Base-by-base conservation (phyloP, 2,113 vertebrate species). In the Anhinga anhinga region DNA sequence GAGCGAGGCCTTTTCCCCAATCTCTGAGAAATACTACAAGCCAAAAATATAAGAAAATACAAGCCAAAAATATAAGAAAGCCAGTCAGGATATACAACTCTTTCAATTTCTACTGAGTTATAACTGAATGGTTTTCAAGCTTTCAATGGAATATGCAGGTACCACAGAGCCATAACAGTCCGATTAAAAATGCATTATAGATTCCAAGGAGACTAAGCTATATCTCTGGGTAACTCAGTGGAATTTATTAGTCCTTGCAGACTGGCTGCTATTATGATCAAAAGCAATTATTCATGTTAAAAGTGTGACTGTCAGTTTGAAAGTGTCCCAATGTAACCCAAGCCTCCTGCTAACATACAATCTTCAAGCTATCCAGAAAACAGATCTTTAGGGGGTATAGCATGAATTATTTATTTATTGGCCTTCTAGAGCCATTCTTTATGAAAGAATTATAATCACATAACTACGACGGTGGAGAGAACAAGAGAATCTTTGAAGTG, bases 221-320 rank as follows among this genome's bases (percentile, higher is more conserved):
- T 84, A 42, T 63, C 88, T 93, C 69, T 88, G 63, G 50, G 82
- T 82, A 84, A 71, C 61, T 86, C 59, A 23, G 32, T 84, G 52
- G 86, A 92, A 95, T 95, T 92, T 92, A 88, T 92, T 67, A 89
- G 77, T 72, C 69, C 56, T 91, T 91, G 82, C 73, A 95, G 86
- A 71, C 49, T 69, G 15, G 44, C 65, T 92, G 52, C 66, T 92
- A 38, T 89, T 89, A 66, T 59, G 67, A 80, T 83, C n/a, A 92
- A 92, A 83, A 81, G 4, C 67, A 94, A 88, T 86, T 90, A 74
- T 88, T 93, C 61, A 82, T 49, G 25, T 89, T 95, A 69, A 88
- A 95, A 96, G 34, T 72, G 84, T 87, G 86, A 95, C 56, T 69
- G 82, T 65, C 85, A 49, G 61, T 88, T 94, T 52, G 36, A 92